These are phyloP conservation scores for Paelopatides confundens DNA, from an alignment of 53 echinoderm and acorn worm genomes.

Conservation along the genomic window DNA sequence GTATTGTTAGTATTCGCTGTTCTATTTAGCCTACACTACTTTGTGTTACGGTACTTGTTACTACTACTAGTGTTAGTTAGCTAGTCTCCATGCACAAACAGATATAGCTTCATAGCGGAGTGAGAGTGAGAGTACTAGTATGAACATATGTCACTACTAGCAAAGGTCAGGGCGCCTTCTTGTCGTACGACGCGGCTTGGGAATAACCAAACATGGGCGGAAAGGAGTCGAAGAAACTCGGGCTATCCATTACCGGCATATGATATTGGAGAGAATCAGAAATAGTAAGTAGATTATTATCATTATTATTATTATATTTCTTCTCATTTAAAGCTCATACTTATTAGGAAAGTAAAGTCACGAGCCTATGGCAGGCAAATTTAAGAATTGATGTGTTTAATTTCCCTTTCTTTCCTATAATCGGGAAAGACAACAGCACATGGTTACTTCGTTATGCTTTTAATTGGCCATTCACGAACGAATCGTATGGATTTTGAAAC, in stretches of 20 bases:
- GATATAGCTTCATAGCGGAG: background rate
- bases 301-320: background rate
- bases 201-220: conserved; percentile 37
- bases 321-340: background rate
- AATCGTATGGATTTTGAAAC: background rate
- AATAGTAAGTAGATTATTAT: background rate
- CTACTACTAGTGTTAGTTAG: background rate
- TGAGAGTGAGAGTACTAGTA: too few species aligned
- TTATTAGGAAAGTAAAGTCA: background rate
- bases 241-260: conserved; percentile 14
- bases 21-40: too few species aligned
- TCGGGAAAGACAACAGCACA: background rate
- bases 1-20: too few species aligned
- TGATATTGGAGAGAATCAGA: background rate
- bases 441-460: background rate
- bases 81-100: background rate
- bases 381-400: too few species aligned
- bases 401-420: too few species aligned
- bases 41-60: too few species aligned
- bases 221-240: background rate
- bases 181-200: conserved; percentile 27
- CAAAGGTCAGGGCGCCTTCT: conserved; percentile 22
- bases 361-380: background rate
- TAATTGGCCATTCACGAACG: background rate
- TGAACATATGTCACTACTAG: conserved; percentile 32